phyloP scores from a whole-genome alignment of 1,140 invertebrate species.

The Lordiphosa stackelbergi region DNA sequence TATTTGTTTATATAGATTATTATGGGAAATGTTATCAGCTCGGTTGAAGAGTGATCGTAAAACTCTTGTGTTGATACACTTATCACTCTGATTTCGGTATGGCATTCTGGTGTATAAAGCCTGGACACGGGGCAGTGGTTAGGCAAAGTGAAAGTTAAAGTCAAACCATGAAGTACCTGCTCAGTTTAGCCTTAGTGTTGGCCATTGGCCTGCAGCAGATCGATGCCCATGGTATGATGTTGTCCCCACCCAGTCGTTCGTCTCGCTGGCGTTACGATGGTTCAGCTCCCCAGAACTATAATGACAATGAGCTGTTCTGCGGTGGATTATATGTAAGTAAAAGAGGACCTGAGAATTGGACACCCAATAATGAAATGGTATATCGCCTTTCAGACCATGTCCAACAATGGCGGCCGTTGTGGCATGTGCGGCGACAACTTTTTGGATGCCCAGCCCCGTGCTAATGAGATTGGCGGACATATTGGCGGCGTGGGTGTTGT shows the following conservation, averaged over 20 bases:
- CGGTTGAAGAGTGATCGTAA: constrained; percentile 50
- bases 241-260: constrained; percentile 83
- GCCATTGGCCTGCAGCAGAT: constrained; percentile 57
- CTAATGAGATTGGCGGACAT: constrained; percentile 82
- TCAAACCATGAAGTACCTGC: constrained; percentile 53
- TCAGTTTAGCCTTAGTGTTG: constrained; percentile 51
- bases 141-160: constrained; percentile 61
- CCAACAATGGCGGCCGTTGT: constrained; percentile 79
- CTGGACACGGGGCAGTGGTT: background rate
- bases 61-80: constrained; percentile 42
- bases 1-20: constrained; percentile 7
- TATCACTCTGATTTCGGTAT: constrained; percentile 35
- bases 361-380: too few relatives aligned
- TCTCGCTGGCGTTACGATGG: constrained; percentile 82
- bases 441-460: constrained; percentile 78
- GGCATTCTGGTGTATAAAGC: constrained; percentile 36
- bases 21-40: background rate
- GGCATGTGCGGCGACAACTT: constrained; percentile 81
- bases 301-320: constrained; percentile 84
- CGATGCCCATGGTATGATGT: constrained; percentile 82
- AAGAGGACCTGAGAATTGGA: too few relatives aligned
- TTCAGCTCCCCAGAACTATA: constrained; percentile 80
- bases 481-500: constrained; percentile 80
- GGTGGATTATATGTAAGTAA: constrained; percentile 80
- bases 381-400: constrained; percentile 35